Percentiles rank a stretch among this genome's conserved stretches.
Conservation (phyloP, 2,888 invertebrate species). For the Dusona sp. region DNA sequence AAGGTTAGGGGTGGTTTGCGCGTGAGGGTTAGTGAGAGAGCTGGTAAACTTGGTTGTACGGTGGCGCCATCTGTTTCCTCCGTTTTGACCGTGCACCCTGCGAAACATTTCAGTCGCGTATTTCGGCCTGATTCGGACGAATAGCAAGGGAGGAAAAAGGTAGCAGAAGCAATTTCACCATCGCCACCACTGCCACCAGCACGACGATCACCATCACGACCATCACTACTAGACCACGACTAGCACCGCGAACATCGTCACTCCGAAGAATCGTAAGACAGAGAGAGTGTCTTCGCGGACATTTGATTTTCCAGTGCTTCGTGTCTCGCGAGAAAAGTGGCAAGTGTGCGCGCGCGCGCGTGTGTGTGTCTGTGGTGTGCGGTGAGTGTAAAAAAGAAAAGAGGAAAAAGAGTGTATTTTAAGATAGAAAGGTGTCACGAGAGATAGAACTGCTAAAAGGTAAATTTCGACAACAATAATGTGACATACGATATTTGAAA, state of each 20-base stretch:
- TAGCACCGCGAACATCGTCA: slow-evolving; percentile 18
- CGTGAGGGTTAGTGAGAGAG: slow-evolving; percentile 69
- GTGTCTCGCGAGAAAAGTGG: slow-evolving; percentile 72
- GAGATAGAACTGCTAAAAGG: slow-evolving; percentile 66
- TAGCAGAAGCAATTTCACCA: slow-evolving; percentile 24
- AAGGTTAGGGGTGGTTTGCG: slow-evolving; percentile 11
- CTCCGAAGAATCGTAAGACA: slow-evolving; percentile 60
- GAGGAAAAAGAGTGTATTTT: slow-evolving; percentile 22
- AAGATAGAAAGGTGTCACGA: slow-evolving; percentile 64
- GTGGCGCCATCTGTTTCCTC: slow-evolving; percentile 79
- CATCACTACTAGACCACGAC: slow-evolving; percentile 1
- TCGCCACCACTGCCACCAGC: slow-evolving; percentile 33
- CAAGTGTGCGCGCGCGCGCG: slow-evolving; percentile 67
- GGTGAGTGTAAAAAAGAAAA: slow-evolving; percentile 23
- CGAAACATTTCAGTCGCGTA: slow-evolving; percentile 71
- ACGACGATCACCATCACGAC: background rate
- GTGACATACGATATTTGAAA: background rate
- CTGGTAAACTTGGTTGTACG: slow-evolving; percentile 68
- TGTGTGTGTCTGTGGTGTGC: slow-evolving; percentile 63
- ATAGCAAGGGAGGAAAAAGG: slow-evolving; percentile 47
- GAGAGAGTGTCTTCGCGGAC: slow-evolving; percentile 60
- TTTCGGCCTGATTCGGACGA: slow-evolving; percentile 72
- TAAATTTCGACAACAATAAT: slow-evolving; percentile 56
- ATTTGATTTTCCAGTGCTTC: slow-evolving; percentile 71
- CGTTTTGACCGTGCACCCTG: slow-evolving; percentile 77